Conservation (phyloP, 2,888 invertebrate genomes). For the Tridacna gigas region DNA sequence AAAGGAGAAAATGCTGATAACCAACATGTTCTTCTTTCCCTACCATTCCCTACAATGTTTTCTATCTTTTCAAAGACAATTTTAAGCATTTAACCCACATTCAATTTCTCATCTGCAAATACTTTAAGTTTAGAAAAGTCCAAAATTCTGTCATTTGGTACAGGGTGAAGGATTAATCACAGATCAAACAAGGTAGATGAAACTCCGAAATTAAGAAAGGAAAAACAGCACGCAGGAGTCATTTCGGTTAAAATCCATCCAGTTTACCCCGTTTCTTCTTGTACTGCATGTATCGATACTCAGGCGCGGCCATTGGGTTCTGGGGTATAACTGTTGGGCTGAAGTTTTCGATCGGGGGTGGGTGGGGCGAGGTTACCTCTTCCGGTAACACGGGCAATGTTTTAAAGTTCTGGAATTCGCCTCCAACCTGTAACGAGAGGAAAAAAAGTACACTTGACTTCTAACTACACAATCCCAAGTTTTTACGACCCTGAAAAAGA, state of each 20-base stretch:
- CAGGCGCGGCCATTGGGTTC: conserved; percentile 51
- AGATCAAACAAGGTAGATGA: neutral
- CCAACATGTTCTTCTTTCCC: neutral
- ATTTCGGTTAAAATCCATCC: conserved; percentile 46
- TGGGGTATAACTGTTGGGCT: conserved; percentile 50
- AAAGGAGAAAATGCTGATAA: neutral
- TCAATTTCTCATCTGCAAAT: no score
- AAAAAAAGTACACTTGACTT: no score
- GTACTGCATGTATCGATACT: conserved; percentile 54
- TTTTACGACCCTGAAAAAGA: no score
- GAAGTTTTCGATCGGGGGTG: conserved; percentile 19
- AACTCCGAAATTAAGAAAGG: neutral
- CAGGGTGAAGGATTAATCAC: neutral
- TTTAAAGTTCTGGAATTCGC: conserved; percentile 50
- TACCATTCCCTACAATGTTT: neutral
- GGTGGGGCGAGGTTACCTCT: conserved; percentile 20
- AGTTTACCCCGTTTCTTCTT: conserved; percentile 41
- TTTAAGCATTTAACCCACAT: no score
- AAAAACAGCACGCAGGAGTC: no score
- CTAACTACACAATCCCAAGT: no score
- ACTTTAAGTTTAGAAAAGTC: no score
- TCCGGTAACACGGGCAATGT: conserved; percentile 20
- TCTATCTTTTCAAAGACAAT: no score
- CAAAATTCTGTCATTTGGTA: neutral
- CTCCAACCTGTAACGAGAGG: conserved; percentile 50